phyloP scores from a whole-genome alignment of 2,888 invertebrate genomes.

The Pachycephus smyrnensis region DNA sequence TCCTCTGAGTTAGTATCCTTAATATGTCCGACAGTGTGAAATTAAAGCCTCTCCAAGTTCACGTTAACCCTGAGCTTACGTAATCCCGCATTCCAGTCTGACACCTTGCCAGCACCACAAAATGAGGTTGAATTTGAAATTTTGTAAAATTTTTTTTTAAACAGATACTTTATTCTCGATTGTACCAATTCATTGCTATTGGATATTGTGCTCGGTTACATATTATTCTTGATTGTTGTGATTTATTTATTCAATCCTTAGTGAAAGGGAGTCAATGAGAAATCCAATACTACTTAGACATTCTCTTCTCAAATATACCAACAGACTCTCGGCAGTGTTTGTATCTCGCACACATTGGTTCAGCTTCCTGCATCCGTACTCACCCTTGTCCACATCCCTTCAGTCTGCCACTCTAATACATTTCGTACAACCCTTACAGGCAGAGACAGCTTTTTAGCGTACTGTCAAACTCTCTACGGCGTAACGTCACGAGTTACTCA shows the following conservation, averaged over 20 bases:
- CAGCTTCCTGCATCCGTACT: conserved; percentile 9
- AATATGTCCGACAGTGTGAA: conserved; percentile 54
- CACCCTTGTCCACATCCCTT: not conserved
- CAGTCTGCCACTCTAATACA: not conserved
- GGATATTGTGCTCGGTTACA: not conserved
- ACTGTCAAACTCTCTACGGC: conserved; percentile 43
- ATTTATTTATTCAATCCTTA: not conserved
- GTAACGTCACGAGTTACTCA: conserved; percentile 42
- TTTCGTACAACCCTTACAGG: conserved; percentile 14
- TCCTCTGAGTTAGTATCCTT: conserved; percentile 49
- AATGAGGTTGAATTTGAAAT: not conserved
- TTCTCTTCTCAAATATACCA: conserved; percentile 51
- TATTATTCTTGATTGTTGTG: not conserved
- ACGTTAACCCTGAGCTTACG: conserved; percentile 36
- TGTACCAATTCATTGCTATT: not conserved
- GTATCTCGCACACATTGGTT: conserved; percentile 19
- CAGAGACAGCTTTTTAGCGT: conserved; percentile 38
- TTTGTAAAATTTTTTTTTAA: not conserved
- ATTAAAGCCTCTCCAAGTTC: conserved; percentile 46
- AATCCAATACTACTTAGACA: conserved; percentile 49
- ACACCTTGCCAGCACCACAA: not conserved
- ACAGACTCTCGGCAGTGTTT: conserved; percentile 29
- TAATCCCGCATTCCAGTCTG: conserved; percentile 46
- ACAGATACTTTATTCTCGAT: not conserved
- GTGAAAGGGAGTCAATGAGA: conserved; percentile 10